Conservation (phyloP, 2,888 invertebrate genomes). For the Spisula solida region DNA sequence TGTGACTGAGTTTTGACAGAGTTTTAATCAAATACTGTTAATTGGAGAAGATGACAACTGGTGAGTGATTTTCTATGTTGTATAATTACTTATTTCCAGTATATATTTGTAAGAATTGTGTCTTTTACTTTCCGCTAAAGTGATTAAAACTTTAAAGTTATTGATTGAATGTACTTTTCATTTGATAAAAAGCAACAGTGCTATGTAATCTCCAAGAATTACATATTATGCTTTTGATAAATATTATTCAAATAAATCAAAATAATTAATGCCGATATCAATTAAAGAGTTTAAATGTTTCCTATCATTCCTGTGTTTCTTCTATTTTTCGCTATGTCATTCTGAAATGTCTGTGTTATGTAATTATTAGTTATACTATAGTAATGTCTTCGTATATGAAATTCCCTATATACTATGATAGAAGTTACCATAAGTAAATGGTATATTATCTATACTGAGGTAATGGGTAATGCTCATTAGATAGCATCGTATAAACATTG, state of each 20-base stretch:
- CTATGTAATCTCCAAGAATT: not conserved
- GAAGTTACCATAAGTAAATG: too few species aligned
- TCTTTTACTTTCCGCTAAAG: not conserved
- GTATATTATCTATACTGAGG: too few species aligned
- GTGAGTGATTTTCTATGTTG: not conserved
- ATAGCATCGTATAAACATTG: too few species aligned
- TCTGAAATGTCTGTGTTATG: too few species aligned
- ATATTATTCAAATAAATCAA: not conserved
- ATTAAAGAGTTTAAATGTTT: not conserved
- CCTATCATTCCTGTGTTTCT: too few species aligned
- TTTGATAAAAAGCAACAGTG: too few species aligned
- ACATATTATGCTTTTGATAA: not conserved
- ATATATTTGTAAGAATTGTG: not conserved
- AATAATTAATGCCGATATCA: not conserved
- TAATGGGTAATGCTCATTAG: too few species aligned
- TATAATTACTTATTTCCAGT: not conserved
- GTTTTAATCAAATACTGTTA: not conserved
- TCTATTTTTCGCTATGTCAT: too few species aligned
- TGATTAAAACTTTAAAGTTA: not conserved
- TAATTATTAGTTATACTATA: too few species aligned
- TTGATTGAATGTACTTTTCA: not conserved
- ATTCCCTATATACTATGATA: too few species aligned
- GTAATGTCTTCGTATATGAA: too few species aligned
- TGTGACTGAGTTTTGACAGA: not conserved
- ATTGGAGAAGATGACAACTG: not conserved